Conservation (phyloP, 2,888 invertebrate species). For the Timandra comae region DNA sequence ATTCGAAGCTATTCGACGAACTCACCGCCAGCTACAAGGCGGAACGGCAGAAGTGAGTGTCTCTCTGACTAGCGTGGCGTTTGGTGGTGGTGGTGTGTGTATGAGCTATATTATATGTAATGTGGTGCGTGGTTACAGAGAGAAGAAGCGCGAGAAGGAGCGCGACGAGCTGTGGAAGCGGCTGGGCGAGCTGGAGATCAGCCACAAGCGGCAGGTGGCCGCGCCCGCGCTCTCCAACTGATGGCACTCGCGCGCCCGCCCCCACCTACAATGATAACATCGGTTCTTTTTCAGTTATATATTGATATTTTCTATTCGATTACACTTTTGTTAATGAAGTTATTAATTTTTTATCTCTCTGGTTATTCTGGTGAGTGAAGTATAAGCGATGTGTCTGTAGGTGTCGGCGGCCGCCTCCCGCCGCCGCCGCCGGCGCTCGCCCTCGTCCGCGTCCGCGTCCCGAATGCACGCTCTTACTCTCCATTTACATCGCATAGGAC, state of each 20-base stretch:
- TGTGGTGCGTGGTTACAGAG: constrained; percentile 78
- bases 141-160: constrained; percentile 96
- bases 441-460: constrained; percentile 36
- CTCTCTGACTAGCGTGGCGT: not conserved
- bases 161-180: constrained; percentile 98
- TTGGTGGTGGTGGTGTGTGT: no score
- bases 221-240: constrained; percentile 60
- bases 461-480: constrained; percentile 48
- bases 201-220: constrained; percentile 71
- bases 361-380: constrained; percentile 42
- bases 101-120: no score
- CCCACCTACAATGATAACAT: constrained; percentile 56
- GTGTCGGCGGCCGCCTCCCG: constrained; percentile 35
- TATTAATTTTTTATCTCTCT: constrained; percentile 67
- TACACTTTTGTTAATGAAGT: constrained; percentile 72
- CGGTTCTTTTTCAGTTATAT: constrained; percentile 67
- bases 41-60: constrained; percentile 97
- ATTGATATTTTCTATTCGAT: constrained; percentile 72
- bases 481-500: constrained; percentile 63
- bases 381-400: constrained; percentile 28
- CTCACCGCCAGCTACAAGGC: constrained; percentile 99
- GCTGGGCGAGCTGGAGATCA: constrained; percentile 92
- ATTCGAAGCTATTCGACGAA: constrained; percentile 99
- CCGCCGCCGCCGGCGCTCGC: constrained; percentile 19
- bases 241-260: constrained; percentile 53